Base-by-base conservation (phyloP, 2,888 invertebrate species). In the Galerucella nymphaeae region DNA sequence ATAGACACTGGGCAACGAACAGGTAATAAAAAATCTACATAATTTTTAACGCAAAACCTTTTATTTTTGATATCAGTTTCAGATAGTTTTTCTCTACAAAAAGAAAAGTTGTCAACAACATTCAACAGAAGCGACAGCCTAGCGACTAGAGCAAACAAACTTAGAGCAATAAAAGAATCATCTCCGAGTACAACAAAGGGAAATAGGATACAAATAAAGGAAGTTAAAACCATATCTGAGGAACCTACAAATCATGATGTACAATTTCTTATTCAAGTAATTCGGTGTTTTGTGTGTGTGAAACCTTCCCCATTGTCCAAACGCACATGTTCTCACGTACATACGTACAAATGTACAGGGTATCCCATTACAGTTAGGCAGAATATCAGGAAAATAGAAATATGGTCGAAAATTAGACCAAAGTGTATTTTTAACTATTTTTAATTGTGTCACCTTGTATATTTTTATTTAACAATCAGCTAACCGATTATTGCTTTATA, bases 61-160 rank as follows among this genome's bases (percentile, higher is more conserved):
- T 38, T 38, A 38, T 38, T 38, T 50, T 3, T 23, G 23, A 18
- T 73, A 63, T 76, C 62, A 85, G 84, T 82, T 80, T 85, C 85
- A 76, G 85, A 84, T 77, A 84, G 83, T 79, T 80, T 83, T 76
- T 80, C 83, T 10, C 64, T 81, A 59, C 77, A 74, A 66, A 80
- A 80, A 75, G 82, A 83, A 66, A 78, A 79, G 66, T 72, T 74
- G 42, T 76, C 80, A 42, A 66, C 83, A 76, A 88, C 90, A 82
- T 92, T 92, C 83, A 90, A 88, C 83, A 92, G 91, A 85, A 90
- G 89, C 80, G 93, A 93, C 86, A 92, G 90, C 80, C 87, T 93
- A 80, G 92, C 92, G 66, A 90, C 91, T 85, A 89, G 93, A 80
- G 91, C 91, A 72, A 90, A 91, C 82, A 93, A 93, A 88, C 90